Evolutionary conservation across 2,797 vertebrate species (phyloP).

Genomic region (Neoniphon sammara): DNA sequence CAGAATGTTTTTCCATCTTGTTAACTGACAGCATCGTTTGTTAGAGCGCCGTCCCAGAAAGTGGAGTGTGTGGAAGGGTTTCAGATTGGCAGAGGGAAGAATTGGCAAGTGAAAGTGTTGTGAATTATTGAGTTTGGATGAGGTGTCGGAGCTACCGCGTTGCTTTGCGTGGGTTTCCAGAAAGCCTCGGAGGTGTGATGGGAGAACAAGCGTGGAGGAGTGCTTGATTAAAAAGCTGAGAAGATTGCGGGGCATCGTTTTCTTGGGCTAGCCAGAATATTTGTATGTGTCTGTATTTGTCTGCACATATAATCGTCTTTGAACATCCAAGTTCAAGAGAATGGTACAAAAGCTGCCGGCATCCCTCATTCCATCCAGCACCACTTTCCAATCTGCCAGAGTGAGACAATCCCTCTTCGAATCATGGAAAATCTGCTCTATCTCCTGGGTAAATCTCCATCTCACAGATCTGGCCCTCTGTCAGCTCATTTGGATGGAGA

Average conservation of each 20-base stretch:
- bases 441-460: slow-evolving; percentile 82
- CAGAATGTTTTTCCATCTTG: slow-evolving; percentile 85
- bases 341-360: slow-evolving; percentile 55
- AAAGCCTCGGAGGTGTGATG: slow-evolving; percentile 75
- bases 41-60: slow-evolving; percentile 78
- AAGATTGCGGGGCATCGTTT: slow-evolving; percentile 60
- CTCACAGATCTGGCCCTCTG: slow-evolving; percentile 87
- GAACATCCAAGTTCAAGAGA: slow-evolving; percentile 63
- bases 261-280: slow-evolving; percentile 59
- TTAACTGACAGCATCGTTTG: slow-evolving; percentile 84
- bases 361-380: slow-evolving; percentile 59
- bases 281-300: slow-evolving; percentile 52
- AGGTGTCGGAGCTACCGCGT: slow-evolving; percentile 71
- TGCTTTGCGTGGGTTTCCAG: slow-evolving; percentile 73
- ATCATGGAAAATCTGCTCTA: slow-evolving; percentile 76
- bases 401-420: slow-evolving; percentile 66
- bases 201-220: slow-evolving; percentile 68
- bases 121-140: slow-evolving; percentile 79
- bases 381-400: slow-evolving; percentile 63
- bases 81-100: slow-evolving; percentile 74
- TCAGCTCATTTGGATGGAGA: slow-evolving; percentile 93
- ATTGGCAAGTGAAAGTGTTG: slow-evolving; percentile 75
- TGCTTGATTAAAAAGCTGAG: slow-evolving; percentile 72
- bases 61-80: slow-evolving; percentile 64
- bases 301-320: slow-evolving; percentile 55